phyloP scores from a whole-genome alignment of 2,113 vertebrate species.

The Marmota monax region DNA sequence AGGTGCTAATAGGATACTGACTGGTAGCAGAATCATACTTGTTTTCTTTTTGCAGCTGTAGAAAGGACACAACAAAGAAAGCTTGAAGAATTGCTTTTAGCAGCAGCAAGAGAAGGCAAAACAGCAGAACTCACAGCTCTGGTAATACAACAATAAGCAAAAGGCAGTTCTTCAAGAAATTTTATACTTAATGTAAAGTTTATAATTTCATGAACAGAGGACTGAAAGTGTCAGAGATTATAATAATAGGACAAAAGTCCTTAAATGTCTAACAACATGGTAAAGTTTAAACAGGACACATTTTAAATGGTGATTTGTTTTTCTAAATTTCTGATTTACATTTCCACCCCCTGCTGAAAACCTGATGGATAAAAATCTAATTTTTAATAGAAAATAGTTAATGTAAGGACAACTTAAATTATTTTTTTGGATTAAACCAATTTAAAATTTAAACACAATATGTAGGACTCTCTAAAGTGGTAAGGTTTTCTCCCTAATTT shows the following conservation, averaged over 20 bases:
- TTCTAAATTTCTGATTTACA: conserved; percentile 4
- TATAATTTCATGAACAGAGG: neutral
- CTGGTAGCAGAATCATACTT: neutral
- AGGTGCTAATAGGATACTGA: neutral
- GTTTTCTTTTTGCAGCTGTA: conserved; percentile 89
- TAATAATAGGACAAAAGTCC: neutral
- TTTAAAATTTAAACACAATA: neutral
- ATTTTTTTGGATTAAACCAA: neutral
- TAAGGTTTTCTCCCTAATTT: neutral
- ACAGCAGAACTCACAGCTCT: conserved; percentile 88
- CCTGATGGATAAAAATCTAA: neutral
- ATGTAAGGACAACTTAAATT: neutral
- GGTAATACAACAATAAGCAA: conserved; percentile 84
- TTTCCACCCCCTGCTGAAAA: neutral
- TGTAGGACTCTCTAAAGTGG: neutral
- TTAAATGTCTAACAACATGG: neutral
- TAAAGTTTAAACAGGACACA: neutral
- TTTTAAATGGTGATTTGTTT: neutral
- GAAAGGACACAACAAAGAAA: conserved; percentile 93
- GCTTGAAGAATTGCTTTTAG: conserved; percentile 92
- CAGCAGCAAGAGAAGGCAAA: conserved; percentile 93
- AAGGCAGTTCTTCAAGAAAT: neutral
- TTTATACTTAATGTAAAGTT: neutral
- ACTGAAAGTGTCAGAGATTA: neutral
- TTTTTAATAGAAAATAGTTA: conserved; percentile 39